Evolutionary conservation across 2,113 vertebrate genomes (phyloP).

Genomic region (Lonchura striata): DNA sequence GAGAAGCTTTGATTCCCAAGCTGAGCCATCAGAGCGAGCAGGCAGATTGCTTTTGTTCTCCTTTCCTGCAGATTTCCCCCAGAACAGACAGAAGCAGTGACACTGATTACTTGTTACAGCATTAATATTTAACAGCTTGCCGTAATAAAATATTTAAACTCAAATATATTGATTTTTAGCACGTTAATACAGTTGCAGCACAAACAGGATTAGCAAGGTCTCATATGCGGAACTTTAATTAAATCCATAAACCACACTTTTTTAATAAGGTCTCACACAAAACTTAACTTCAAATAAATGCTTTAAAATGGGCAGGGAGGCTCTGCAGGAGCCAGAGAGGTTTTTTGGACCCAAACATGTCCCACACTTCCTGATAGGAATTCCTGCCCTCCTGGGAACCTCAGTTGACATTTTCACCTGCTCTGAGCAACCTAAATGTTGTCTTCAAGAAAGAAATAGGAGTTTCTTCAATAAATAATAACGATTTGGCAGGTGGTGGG

Average conservation of each 20-base stretch:
- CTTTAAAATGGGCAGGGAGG: neutral
- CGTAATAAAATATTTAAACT: conserved; percentile 80
- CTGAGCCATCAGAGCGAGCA: neutral
- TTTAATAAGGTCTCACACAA: conserved; percentile 24
- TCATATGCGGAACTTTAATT: conserved; percentile 75
- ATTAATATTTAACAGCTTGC: conserved; percentile 78
- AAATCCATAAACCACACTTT: conserved; percentile 79
- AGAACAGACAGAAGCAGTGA: conserved; percentile 26
- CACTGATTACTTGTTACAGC: conserved; percentile 57
- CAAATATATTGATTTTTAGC: conserved; percentile 73
- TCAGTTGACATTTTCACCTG: fast-evolving
- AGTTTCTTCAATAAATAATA: neutral
- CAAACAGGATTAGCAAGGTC: conserved; percentile 67
- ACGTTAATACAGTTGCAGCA: conserved; percentile 65
- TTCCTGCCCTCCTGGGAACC: neutral
- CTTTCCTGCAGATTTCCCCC: neutral
- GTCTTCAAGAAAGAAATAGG: neutral
- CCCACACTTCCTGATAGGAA: neutral
- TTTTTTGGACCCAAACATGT: fast-evolving
- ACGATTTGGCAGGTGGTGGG: neutral
- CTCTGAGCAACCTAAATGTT: neutral
- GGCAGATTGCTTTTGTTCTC: neutral
- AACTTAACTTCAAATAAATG: conserved; percentile 20
- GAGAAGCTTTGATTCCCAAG: neutral
- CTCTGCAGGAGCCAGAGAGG: neutral